Percentiles rank a stretch among this genome's conserved stretches.
Conservation (phyloP, 2,888 invertebrate species). For the Eueremaeus valkanovi region DNA sequence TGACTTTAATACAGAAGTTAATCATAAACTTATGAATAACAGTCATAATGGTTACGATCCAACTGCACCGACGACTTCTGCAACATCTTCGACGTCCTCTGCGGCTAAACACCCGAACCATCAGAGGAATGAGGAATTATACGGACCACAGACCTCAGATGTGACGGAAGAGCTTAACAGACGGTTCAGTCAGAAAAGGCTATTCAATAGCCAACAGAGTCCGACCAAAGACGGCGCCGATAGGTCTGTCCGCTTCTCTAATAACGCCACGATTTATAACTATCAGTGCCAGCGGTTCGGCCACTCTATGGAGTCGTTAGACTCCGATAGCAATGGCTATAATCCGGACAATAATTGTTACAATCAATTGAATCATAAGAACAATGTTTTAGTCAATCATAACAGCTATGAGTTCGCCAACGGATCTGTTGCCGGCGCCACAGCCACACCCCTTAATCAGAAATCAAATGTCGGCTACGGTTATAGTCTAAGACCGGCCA, state of each 20-base stretch:
- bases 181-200: neutral
- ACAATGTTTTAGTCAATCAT: neutral
- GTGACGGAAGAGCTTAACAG: neutral
- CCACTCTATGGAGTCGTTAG: slow-evolving; percentile 18
- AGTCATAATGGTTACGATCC: neutral
- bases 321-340: slow-evolving; percentile 40
- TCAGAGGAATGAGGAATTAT: neutral
- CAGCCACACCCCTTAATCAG: too few species aligned
- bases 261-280: slow-evolving; percentile 37
- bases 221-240: neutral
- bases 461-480: neutral
- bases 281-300: slow-evolving; percentile 32
- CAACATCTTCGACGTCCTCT: neutral
- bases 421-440: neutral
- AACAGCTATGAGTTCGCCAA: neutral
- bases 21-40: neutral
- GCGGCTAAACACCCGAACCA: neutral
- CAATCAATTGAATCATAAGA: too few species aligned
- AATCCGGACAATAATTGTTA: neutral
- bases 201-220: neutral
- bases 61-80: neutral
- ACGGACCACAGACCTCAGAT: neutral
- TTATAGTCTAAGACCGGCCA: neutral
- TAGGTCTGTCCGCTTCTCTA: slow-evolving; percentile 33
- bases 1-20: neutral